Base-by-base conservation (phyloP, 2,888 invertebrate species). In the Laspeyria flexula region DNA sequence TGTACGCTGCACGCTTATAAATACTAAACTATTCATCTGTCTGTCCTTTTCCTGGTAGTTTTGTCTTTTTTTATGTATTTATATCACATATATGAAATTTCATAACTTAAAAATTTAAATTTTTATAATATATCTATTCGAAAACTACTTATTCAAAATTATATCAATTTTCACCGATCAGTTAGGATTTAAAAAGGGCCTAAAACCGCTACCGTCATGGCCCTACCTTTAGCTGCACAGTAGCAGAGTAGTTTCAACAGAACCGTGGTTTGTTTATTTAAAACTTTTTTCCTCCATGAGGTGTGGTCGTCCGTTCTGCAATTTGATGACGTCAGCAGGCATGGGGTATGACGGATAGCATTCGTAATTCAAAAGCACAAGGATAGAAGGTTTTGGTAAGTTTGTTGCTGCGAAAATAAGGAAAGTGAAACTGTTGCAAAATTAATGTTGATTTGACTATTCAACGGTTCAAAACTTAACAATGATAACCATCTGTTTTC, bases 221-320 rank as follows among this genome's bases (percentile, higher is more conserved):
- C 83, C 77, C 54, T 10, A 41, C 35, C n/a, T 15, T 25, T 10
- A 31, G 50, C 30, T 42, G 15, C 30, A 37, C 21, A 42, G 37
- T 73, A 73, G 71, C 78, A 78, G 67, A 74, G 76, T 75, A 82
- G 82, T 81, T 81, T 72, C 77, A 69, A 62, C 66, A 69, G 72
- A 68, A 73, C 66, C 56, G 56, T 62, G 75, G 81, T 77, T 85
- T 85, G 87, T 86, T 85, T 86, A 86, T 86, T 85, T 77, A 79
- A 77, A 86, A 82, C 76, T 85, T 85, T 85, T 83, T 86, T 78
- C 55, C 67, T 68, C 73, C 77, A 59, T 61, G 77, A 84, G 85
- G 83, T 83, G 79, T 72, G 75, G 73, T 65, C 70, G 73, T 65
- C 69, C 63, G 75, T 77, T 79, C 72, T 73, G 73, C 77, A 73